These are phyloP conservation scores for Zaprionus ornatus DNA, from an alignment of 1,140 invertebrate genomes.

Conservation along the genomic window DNA sequence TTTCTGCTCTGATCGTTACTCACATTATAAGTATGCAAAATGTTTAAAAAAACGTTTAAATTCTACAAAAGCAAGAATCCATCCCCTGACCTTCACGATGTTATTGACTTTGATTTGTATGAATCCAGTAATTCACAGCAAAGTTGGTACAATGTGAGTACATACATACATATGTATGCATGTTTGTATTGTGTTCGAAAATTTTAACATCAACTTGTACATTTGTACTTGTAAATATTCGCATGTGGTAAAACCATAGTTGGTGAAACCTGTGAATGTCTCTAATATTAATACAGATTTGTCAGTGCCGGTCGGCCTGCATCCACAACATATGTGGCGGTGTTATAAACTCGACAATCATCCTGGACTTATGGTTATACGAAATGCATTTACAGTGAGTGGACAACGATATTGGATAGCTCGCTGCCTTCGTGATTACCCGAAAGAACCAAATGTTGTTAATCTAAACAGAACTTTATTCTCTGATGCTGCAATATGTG, in stretches of 20 bases:
- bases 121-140: background rate
- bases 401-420: conserved; percentile 94
- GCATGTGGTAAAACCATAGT: conserved; percentile 3
- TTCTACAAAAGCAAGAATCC: conserved; percentile 86
- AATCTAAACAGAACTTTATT: conserved; percentile 87
- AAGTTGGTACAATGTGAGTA: conserved; percentile 19
- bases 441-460: conserved; percentile 89
- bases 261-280: conserved; percentile 13
- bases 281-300: background rate
- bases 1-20: no score
- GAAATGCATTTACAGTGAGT: conserved; percentile 91
- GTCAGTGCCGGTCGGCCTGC: conserved; percentile 72
- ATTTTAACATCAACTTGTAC: conserved; percentile 20
- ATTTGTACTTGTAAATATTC: conserved; percentile 39
- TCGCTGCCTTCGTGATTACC: conserved; percentile 91
- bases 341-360: conserved; percentile 85
- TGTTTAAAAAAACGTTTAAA: conserved; percentile 86
- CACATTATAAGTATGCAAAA: conserved; percentile 16
- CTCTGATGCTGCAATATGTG: conserved; percentile 28
- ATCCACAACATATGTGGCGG: conserved; percentile 85
- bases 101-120: conserved; percentile 84
- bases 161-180: conserved; percentile 5
- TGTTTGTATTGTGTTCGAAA: background rate
- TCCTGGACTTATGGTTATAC: conserved; percentile 91
- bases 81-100: conserved; percentile 84